Evolutionary conservation across 2,113 vertebrate genomes (phyloP).

Genomic region (Egretta garzetta): DNA sequence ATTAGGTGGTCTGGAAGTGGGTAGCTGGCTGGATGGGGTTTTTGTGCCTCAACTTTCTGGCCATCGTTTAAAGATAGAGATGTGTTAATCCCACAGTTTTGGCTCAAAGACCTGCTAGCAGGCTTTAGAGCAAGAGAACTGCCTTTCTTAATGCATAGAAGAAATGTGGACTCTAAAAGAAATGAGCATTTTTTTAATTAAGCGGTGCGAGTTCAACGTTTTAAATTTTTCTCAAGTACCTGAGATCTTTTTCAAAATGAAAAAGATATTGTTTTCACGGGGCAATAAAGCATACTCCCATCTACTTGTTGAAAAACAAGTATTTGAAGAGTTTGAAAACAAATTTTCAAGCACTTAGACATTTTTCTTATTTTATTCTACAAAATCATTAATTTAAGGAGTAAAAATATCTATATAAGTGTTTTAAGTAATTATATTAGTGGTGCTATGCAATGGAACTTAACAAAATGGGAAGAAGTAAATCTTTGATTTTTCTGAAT

Average conservation of each 20-base stretch:
- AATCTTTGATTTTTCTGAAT: not conserved
- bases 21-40: not conserved
- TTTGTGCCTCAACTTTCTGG: not conserved
- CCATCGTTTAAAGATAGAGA: not conserved
- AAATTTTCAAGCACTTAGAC: not conserved
- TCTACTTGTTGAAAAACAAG: not conserved
- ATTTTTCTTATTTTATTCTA: not conserved
- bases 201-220: not conserved
- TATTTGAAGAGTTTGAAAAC: not conserved
- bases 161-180: not conserved
- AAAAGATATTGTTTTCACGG: not conserved
- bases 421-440: not conserved
- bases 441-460: not conserved
- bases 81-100: not conserved
- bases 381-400: not conserved
- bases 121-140: not conserved
- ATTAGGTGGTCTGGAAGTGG: not conserved
- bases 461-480: not conserved
- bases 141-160: not conserved
- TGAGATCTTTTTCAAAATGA: not conserved
- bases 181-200: not conserved
- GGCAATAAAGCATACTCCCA: not conserved
- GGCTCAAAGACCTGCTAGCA: not conserved
- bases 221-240: not conserved
- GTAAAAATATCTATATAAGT: not conserved